phyloP scores from a whole-genome alignment of 1,140 invertebrate species.

The Dreissena rostriformis region DNA sequence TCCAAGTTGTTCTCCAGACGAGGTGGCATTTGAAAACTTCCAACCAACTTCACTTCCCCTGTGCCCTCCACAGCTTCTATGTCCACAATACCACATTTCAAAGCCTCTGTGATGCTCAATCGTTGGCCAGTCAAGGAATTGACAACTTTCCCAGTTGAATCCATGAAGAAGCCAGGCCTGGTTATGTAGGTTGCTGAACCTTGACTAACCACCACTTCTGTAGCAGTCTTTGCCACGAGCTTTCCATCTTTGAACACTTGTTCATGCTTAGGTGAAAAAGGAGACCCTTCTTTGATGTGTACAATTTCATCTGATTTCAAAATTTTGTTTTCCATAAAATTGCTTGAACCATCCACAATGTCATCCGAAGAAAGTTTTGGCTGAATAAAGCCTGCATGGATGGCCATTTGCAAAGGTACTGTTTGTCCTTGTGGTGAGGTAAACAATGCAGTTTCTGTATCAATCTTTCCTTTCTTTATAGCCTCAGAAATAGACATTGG shows the following conservation, averaged over 20 bases:
- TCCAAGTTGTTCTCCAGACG: slow-evolving; percentile 34
- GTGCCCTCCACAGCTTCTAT: slow-evolving; percentile 84
- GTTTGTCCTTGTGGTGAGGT: slow-evolving; percentile 88
- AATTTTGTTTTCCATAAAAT: neutral
- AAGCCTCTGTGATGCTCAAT: slow-evolving; percentile 86
- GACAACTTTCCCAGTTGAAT: slow-evolving; percentile 70
- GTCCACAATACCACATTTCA: slow-evolving; percentile 89
- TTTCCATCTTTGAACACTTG: slow-evolving; percentile 64
- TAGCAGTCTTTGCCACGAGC: slow-evolving; percentile 69
- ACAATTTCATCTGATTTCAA: slow-evolving; percentile 55
- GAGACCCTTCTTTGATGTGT: slow-evolving; percentile 66
- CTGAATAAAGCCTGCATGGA: slow-evolving; percentile 89
- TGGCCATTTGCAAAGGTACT: slow-evolving; percentile 85
- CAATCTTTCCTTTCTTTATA: slow-evolving; percentile 88
- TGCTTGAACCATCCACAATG: slow-evolving; percentile 27
- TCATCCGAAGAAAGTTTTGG: slow-evolving; percentile 63
- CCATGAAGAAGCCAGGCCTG: slow-evolving; percentile 71
- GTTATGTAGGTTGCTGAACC: slow-evolving; percentile 67
- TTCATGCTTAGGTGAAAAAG: slow-evolving; percentile 66
- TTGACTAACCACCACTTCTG: slow-evolving; percentile 66
- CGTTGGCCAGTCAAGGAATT: slow-evolving; percentile 69
- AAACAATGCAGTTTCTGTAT: slow-evolving; percentile 87
- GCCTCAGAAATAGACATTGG: slow-evolving; percentile 83
- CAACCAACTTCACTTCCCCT: slow-evolving; percentile 63
- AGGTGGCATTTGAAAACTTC: slow-evolving; percentile 56